Conservation (phyloP, 2,888 invertebrate species). For the Podabrus alpinus region DNA sequence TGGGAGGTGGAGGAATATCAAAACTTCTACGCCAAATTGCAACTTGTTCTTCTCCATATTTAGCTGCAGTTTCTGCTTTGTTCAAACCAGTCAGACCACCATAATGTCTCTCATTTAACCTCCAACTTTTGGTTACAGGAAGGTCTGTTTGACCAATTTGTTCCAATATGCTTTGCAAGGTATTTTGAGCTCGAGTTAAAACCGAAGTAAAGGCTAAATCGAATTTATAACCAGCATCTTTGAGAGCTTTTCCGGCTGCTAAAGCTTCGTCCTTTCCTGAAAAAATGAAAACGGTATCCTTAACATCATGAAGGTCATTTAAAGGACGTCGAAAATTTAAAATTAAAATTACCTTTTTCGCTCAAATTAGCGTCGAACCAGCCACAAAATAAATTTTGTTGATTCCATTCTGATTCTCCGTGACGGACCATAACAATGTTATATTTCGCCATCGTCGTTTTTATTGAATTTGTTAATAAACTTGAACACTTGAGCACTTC, state of each 20-base stretch:
- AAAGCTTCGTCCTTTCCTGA: conserved; percentile 64
- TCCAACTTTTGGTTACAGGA: conserved; percentile 63
- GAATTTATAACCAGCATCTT: conserved; percentile 61
- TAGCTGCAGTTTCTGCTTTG: conserved; percentile 69
- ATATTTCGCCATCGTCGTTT: conserved; percentile 53
- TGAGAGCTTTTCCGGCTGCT: conserved; percentile 65
- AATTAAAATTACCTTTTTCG: conserved; percentile 58
- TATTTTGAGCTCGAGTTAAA: conserved; percentile 65
- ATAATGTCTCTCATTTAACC: conserved; percentile 68
- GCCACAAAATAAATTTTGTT: conserved; percentile 66
- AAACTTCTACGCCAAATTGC: conserved; percentile 89
- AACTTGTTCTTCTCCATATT: conserved; percentile 72
- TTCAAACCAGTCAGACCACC: conserved; percentile 70
- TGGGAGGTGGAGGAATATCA: conserved; percentile 82
- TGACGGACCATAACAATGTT: conserved; percentile 67
- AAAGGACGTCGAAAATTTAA: conserved; percentile 35
- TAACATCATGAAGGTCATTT: neutral
- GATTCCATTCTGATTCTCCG: conserved; percentile 69
- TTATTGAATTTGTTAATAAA: neutral
- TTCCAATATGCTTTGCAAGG: conserved; percentile 61
- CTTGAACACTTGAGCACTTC: neutral
- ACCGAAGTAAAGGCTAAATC: conserved; percentile 68
- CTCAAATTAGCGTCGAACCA: conserved; percentile 67
- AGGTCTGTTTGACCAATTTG: conserved; percentile 63
- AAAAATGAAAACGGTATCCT: conserved; percentile 7